Evolutionary conservation across 2,113 vertebrate species (phyloP).

Genomic region (Cettia cetti): DNA sequence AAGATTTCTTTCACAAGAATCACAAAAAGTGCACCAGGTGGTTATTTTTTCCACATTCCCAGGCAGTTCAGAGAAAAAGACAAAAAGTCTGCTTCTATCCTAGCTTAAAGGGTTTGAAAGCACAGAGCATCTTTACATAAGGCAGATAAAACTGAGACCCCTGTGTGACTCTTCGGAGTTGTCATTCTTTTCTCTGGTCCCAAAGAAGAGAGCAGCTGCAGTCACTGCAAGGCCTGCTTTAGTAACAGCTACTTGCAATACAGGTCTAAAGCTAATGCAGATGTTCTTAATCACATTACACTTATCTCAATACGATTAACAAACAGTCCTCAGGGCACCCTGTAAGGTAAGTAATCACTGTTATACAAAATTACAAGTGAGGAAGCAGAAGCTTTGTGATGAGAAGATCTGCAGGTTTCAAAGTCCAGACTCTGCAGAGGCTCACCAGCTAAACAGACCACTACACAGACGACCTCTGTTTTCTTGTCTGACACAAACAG

Average conservation of each 20-base stretch:
- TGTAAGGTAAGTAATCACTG: conserved; percentile 2
- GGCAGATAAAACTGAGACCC: neutral
- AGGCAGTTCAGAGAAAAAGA: neutral
- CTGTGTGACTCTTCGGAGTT: neutral
- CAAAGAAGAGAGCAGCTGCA: neutral
- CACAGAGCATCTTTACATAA: neutral
- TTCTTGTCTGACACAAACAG: neutral
- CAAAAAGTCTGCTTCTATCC: neutral
- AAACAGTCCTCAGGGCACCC: conserved; percentile 16
- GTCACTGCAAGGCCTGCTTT: neutral
- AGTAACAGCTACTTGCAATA: neutral
- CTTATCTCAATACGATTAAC: conserved; percentile 18
- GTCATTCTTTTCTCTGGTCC: neutral
- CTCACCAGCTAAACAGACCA: neutral
- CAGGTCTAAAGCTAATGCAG: conserved; percentile 23
- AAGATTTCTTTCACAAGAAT: neutral
- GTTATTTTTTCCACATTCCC: neutral
- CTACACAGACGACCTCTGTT: neutral
- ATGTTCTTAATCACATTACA: conserved; percentile 13
- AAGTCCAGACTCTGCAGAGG: neutral
- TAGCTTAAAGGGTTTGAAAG: neutral
- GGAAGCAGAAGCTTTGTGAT: neutral
- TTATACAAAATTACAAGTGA: neutral
- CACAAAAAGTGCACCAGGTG: neutral
- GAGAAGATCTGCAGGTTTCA: neutral